Conservation (phyloP, 1,140 invertebrate genomes). For the Holotrichia oblita region DNA sequence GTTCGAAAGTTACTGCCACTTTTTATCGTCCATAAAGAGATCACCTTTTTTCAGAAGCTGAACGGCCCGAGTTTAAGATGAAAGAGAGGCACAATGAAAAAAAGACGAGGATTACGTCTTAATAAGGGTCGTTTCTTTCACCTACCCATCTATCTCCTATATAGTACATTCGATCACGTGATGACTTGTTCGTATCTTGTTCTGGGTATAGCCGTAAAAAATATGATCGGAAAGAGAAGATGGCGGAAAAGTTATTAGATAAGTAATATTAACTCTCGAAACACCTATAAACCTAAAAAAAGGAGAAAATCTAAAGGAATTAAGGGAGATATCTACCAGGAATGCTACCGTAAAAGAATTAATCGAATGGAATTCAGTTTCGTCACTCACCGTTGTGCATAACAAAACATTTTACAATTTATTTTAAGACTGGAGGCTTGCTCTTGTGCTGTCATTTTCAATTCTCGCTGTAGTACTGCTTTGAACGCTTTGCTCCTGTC, state of each 20-base stretch:
- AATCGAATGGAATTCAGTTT: constrained; percentile 10
- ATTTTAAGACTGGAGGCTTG: no score
- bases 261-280: constrained; percentile 17
- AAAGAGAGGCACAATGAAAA: constrained; percentile 29
- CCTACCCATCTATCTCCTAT: constrained; percentile 20
- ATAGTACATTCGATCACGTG: constrained; percentile 5
- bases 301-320: neutral
- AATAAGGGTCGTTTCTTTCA: constrained; percentile 33
- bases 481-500: no score
- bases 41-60: constrained; percentile 25
- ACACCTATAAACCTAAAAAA: neutral
- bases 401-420: no score
- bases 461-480: no score
- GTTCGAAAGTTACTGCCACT: constrained; percentile 28
- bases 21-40: constrained; percentile 36
- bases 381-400: no score
- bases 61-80: constrained; percentile 23
- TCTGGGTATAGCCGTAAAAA: neutral
- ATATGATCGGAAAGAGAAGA: neutral
- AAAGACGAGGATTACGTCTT: constrained; percentile 22
- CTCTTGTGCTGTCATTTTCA: no score
- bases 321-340: neutral
- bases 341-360: neutral
- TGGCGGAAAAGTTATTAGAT: constrained; percentile 15
- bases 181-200: constrained; percentile 29